Evolutionary conservation across 92 coral and sea anemone genomes (phyloP), one percentile per base, ranked within the genome.

Genomic region (Phenganax stokvisi): DNA sequence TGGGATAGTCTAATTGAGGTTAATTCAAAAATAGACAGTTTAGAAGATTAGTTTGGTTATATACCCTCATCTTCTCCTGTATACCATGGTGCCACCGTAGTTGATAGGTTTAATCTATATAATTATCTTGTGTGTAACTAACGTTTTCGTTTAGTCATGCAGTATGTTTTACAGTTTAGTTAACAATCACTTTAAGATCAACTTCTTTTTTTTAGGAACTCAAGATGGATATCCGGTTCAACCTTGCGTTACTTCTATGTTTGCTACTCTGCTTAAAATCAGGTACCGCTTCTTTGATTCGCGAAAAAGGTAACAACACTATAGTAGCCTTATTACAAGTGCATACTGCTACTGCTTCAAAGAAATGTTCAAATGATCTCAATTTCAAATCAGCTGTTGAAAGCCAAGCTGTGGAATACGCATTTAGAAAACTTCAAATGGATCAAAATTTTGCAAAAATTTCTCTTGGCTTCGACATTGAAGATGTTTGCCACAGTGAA

Each of bases 301-400:
- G 83, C 37, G 10, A 3, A 16, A 10, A 55, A 79, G 74, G 74
- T 28, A 65, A 79, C 73, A 44, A 60, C 60, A 79, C 83, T n/a
- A 54, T 79, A 44, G 57, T 68, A 47, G 83, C 73, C 9, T 64
- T 63, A 7, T 51, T 79, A 7, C 74, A 72, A 15, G 61, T 79
- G 11, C 74, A 79, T 60, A 52, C 52, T 13, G 16, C 51, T 12
- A 27, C 15, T 17, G 51, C 83, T 3, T 30, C 72, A 31, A 17
- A 27, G 44, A 17, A 63, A 15, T 79, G 83, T 57, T 63, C 83
- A 10, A 79, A 44, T 57, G 67, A 79, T 7, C 74, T 79, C 12
- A 28, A 79, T 29, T 79, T 79, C 54, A 79, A 79, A 55, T 60
- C 58, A 12, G 74, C 69, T 61, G 83, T 79, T 30, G 20, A 79